A percentile compares a stretch with the other conserved stretches of the same genome.
These are phyloP conservation scores for Xiphydria camelus DNA, from an alignment of 2,888 invertebrate genomes.

Conservation along the genomic window DNA sequence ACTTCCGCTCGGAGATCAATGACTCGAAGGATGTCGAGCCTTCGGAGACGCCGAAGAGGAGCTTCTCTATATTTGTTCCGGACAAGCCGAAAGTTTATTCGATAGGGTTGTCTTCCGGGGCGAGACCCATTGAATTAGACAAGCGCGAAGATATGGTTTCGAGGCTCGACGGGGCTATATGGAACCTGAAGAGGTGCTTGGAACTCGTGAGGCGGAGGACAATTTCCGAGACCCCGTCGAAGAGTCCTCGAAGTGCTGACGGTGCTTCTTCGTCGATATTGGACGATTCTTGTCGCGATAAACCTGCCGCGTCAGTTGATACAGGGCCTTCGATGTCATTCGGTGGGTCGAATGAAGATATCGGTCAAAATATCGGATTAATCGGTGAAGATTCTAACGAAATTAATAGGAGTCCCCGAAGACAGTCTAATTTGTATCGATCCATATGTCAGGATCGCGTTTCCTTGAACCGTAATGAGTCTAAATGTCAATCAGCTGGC, in stretches of 20 bases:
- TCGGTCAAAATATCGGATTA: too few relatives aligned
- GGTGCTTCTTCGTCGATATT: too few relatives aligned
- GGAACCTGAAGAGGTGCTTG: not conserved
- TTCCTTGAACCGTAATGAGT: too few relatives aligned
- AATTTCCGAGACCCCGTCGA: not conserved
- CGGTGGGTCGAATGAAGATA: too few relatives aligned
- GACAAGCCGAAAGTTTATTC: not conserved
- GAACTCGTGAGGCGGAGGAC: not conserved
- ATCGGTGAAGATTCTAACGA: too few relatives aligned
- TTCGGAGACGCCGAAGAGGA: not conserved
- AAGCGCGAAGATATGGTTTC: not conserved
- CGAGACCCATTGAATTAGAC: not conserved
- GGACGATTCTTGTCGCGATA: too few relatives aligned
- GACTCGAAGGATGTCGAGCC: not conserved
- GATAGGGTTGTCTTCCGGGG: not conserved
- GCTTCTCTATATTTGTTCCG: not conserved
- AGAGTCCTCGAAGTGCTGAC: not conserved
- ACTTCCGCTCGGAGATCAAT: conserved; percentile 9
- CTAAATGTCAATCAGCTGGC: too few relatives aligned
- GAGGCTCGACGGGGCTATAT: not conserved
- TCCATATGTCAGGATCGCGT: too few relatives aligned
- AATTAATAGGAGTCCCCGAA: too few relatives aligned
- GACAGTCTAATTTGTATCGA: too few relatives aligned
- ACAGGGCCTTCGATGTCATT: too few relatives aligned
- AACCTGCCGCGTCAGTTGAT: too few relatives aligned